Conservation (phyloP, 2,113 vertebrate species). For the Phrynocephalus versicolor region DNA sequence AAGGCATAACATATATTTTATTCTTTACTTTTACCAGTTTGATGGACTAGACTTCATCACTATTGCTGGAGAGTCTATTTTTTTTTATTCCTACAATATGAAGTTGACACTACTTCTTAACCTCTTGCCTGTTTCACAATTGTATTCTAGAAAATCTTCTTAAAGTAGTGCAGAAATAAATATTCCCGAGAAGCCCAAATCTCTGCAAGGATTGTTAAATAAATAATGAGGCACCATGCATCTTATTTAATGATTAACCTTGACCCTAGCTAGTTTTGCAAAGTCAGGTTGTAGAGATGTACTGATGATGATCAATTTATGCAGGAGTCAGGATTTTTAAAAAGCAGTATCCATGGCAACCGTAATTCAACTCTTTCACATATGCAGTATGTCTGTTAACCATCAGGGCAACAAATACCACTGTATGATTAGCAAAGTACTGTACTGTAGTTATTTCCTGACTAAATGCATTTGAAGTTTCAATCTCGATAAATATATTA, state of each 20-base stretch:
- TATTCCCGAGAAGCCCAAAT: background rate
- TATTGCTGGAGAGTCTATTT: background rate
- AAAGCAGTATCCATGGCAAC: constrained; percentile 14
- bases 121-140: background rate
- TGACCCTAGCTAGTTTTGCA: background rate
- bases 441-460: constrained; percentile 3
- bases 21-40: background rate
- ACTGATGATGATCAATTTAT: constrained; percentile 17
- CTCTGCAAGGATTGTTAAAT: constrained; percentile 9
- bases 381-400: background rate
- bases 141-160: background rate
- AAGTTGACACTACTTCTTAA: background rate
- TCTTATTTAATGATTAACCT: constrained; percentile 18
- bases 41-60: background rate
- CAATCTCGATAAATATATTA: background rate
- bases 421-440: background rate
- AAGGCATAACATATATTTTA: background rate
- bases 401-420: background rate
- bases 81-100: background rate
- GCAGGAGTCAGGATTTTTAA: constrained; percentile 6
- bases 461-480: background rate
- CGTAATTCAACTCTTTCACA: constrained; percentile 8
- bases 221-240: constrained; percentile 11
- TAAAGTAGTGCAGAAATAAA: background rate
- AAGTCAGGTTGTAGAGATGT: constrained; percentile 16